Percentiles rank a stretch among this genome's conserved stretches.
Conservation (phyloP, 2,888 invertebrate species). For the Xanthorhoe spadicearia region DNA sequence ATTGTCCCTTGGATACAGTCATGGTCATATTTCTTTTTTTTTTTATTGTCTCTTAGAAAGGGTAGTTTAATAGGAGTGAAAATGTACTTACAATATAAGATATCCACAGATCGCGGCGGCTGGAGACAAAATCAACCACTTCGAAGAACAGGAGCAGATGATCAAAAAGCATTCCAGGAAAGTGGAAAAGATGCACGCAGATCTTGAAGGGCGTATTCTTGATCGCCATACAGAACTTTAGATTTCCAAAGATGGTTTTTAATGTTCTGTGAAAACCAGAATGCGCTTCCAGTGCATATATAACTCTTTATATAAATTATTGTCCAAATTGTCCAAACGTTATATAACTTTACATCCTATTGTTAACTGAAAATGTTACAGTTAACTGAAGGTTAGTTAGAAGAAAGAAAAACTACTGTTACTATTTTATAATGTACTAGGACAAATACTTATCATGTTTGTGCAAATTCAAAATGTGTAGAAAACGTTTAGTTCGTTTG, state of each 20-base stretch:
- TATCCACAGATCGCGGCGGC: slow-evolving; percentile 78
- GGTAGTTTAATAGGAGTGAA: background rate
- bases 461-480: background rate
- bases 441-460: too few relatives aligned
- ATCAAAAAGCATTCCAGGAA: slow-evolving; percentile 94
- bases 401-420: too few relatives aligned
- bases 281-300: background rate
- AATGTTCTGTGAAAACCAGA: background rate
- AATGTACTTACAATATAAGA: background rate
- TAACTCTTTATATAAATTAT: too few relatives aligned
- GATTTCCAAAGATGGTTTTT: slow-evolving; percentile 46
- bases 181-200: slow-evolving; percentile 93
- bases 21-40: too few relatives aligned
- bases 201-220: slow-evolving; percentile 91
- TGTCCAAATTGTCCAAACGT: too few relatives aligned
- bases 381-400: too few relatives aligned
- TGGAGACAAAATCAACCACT: slow-evolving; percentile 86
- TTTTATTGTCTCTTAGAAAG: too few relatives aligned
- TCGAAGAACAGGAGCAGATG: slow-evolving; percentile 88
- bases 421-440: too few relatives aligned
- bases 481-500: background rate
- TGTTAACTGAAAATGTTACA: too few relatives aligned
- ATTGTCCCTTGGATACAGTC: too few relatives aligned
- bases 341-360: too few relatives aligned
- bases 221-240: slow-evolving; percentile 91